Percentiles rank a stretch among this genome's conserved stretches.
Evolutionary conservation across 2,113 vertebrate species (phyloP).

Genomic region (Chaetodon auriga): DNA sequence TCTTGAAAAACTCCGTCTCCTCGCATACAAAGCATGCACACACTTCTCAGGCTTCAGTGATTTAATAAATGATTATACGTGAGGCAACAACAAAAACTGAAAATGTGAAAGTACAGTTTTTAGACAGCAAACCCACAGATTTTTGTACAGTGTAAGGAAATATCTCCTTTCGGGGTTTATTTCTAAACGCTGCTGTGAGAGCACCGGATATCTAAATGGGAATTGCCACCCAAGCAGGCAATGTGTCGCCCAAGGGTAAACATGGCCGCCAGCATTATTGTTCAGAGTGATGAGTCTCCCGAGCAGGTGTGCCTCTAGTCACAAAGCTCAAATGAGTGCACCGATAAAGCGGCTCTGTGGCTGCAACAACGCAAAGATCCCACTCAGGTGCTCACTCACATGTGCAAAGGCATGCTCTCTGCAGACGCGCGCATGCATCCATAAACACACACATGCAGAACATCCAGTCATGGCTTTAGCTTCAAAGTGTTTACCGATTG

Average conservation of each 20-base stretch:
- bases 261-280: slow-evolving; percentile 45
- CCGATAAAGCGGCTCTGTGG: slow-evolving; percentile 40
- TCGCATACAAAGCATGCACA: no score
- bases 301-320: slow-evolving; percentile 60
- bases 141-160: not conserved
- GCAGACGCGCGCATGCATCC: slow-evolving; percentile 26
- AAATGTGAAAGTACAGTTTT: not conserved
- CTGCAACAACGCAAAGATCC: not conserved
- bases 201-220: not conserved
- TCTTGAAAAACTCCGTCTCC: no score
- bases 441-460: slow-evolving; percentile 25
- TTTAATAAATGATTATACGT: not conserved
- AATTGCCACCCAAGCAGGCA: slow-evolving; percentile 21
- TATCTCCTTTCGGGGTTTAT: not conserved
- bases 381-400: slow-evolving; percentile 36
- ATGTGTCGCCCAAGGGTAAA: slow-evolving; percentile 3
- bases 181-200: not conserved
- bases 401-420: not conserved
- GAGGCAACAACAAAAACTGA: not conserved
- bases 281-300: slow-evolving; percentile 35
- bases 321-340: slow-evolving; percentile 52
- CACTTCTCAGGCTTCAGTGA: not conserved
- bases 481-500: slow-evolving; percentile 59
- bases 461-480: slow-evolving; percentile 42
- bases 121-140: no score